Conservation (phyloP, 1,140 invertebrate species). For the Euwallacea similis region DNA sequence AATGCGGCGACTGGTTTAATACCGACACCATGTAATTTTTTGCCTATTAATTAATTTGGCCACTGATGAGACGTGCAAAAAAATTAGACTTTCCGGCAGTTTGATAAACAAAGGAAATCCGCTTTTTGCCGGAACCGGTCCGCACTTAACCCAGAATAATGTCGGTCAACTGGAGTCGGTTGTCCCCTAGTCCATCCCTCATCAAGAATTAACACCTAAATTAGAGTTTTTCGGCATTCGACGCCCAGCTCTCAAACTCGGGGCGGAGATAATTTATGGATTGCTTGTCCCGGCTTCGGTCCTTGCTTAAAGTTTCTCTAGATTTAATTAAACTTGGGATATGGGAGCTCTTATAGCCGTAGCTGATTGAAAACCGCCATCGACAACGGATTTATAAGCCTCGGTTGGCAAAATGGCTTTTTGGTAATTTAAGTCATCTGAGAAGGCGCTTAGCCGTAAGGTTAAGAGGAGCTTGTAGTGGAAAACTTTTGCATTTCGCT, state of each 20-base stretch:
- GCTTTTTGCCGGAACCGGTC: not conserved
- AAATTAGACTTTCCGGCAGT: not conserved
- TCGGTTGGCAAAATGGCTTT: conserved; percentile 17
- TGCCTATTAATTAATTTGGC: no score
- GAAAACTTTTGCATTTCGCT: no score
- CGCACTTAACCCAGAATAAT: not conserved
- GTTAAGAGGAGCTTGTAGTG: no score
- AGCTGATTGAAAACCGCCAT: conserved; percentile 32
- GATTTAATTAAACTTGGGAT: conserved; percentile 36
- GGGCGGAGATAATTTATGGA: conserved; percentile 31
- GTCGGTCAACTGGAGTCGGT: not conserved
- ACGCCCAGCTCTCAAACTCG: conserved; percentile 10
- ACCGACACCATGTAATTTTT: no score
- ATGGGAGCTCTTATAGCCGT: conserved; percentile 14
- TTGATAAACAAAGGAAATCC: not conserved
- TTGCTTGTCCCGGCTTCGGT: conserved; percentile 29
- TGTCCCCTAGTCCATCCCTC: conserved; percentile 17
- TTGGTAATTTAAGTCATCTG: conserved; percentile 22
- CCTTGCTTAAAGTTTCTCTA: conserved; percentile 35
- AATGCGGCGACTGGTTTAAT: no score
- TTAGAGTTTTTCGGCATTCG: conserved; percentile 24
- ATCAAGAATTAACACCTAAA: conserved; percentile 30
- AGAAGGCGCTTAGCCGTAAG: no score
- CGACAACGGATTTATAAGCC: conserved; percentile 28
- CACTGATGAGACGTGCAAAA: no score